Evolutionary conservation across 1,140 invertebrate genomes (phyloP).

Genomic region (Oncopodura yosiiana): DNA sequence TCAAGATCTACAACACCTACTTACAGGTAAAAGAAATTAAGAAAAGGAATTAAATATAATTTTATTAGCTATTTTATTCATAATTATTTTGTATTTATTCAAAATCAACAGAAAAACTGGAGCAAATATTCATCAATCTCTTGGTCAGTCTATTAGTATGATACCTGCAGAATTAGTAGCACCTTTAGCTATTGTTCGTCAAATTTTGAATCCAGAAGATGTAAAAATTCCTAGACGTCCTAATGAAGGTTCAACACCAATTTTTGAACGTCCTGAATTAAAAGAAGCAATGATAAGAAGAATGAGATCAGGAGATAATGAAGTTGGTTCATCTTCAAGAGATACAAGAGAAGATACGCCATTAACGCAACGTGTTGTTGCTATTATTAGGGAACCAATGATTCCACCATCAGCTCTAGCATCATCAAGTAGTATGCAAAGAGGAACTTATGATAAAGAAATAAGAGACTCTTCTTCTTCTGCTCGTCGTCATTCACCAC

Average conservation of each 20-base stretch:
- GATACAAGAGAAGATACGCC: neutral
- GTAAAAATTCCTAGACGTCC: conserved; percentile 30
- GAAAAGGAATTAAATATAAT: too few relatives aligned
- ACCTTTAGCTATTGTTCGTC: conserved; percentile 21
- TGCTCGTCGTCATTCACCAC: too few relatives aligned
- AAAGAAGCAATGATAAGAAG: conserved; percentile 22
- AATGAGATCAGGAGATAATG: conserved; percentile 23
- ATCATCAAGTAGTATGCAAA: too few relatives aligned
- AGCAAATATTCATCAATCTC: neutral
- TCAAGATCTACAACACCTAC: neutral
- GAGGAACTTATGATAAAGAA: too few relatives aligned
- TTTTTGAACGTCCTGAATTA: conserved; percentile 33
- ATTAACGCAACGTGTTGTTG: conserved; percentile 25
- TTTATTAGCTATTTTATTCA: too few relatives aligned
- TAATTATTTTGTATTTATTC: too few relatives aligned
- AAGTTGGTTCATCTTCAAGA: conserved; percentile 23
- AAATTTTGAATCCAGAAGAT: conserved; percentile 28
- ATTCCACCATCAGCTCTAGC: neutral
- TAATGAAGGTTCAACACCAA: conserved; percentile 27
- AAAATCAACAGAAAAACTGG: too few relatives aligned
- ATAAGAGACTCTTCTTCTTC: too few relatives aligned
- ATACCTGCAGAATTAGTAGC: conserved; percentile 7
- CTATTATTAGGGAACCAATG: conserved; percentile 27
- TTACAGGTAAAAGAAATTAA: too few relatives aligned
- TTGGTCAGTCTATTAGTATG: conserved; percentile 6